Base-by-base conservation (phyloP, 2,888 invertebrate species). In the Leptodirus hochenwartii region DNA sequence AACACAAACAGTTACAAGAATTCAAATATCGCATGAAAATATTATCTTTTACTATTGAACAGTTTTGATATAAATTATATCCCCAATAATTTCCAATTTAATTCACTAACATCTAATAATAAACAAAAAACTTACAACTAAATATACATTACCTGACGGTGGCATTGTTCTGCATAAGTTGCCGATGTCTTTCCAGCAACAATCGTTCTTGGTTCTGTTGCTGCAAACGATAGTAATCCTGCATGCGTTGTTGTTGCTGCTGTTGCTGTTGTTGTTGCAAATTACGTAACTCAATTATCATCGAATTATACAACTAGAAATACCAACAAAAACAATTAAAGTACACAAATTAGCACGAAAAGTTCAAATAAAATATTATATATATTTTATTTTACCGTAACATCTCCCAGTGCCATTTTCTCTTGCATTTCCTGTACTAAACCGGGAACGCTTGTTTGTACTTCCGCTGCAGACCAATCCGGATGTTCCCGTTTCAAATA, bases 401-500 rank as follows among this genome's bases (percentile, higher is more conserved):
- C 38, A 30, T 51, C 47, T 6, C 49, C 48, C 13, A 37, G 37
- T 5, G 42, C 64, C 44, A 72, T 65, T 40, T 71, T 61, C 41
- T 62, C 61, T 49, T 67, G 67, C 29, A 75, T 56, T 29, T 58
- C 55, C 35, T 59, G 53, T 31, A 62, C 44, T 37, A 72, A 58
- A 9, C 49, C 46, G 6, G 74, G 71, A 42, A 73, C 53, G 47
- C 70, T 59, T 39, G 64, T 64, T 4, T 66, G 56, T 17, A 74
- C 60, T 49, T 73, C 68, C 33, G 58, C 56, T 30, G 67, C 67
- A 32, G 54, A 64, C 48, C 70, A 57, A 37, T 60, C 61, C 17
- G 73, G 73, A 57, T 69, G 66, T 45, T 74, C 73, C 37, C 68
- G 65, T 30, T 66, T 59, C 27, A 74, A 58, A 46, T 66, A 59